phyloP scores from a whole-genome alignment of 2,888 invertebrate genomes.

The Chrysopilus asiliformis region DNA sequence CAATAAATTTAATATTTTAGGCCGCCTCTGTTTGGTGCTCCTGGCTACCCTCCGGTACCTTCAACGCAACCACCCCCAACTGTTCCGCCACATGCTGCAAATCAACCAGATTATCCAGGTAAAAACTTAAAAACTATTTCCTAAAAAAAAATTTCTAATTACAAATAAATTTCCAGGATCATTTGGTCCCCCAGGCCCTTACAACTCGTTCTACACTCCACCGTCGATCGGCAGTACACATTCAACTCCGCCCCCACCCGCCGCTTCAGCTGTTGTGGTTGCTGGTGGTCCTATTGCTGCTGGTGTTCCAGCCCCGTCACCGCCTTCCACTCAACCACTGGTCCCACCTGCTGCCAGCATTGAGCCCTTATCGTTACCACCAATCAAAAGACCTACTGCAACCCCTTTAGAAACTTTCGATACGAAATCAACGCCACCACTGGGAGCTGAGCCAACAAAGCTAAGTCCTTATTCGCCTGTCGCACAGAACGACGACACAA shows the following conservation, averaged over 20 bases:
- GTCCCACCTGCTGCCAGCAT: conserved; percentile 24
- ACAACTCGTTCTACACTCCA: conserved; percentile 18
- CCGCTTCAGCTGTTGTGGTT: conserved; percentile 18
- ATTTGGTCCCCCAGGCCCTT: conserved; percentile 14
- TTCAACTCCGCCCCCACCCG: conserved; percentile 18
- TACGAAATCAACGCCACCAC: conserved; percentile 16
- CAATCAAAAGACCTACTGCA: conserved; percentile 22
- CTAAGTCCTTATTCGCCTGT: conserved; percentile 20
- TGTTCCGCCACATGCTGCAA: conserved; percentile 5
- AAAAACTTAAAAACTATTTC: neutral
- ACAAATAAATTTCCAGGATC: conserved; percentile 3
- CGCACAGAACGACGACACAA: conserved; percentile 11
- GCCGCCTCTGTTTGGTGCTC: conserved; percentile 30
- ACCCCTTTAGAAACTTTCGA: conserved; percentile 31
- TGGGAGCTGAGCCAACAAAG: conserved; percentile 15
- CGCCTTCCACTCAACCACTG: conserved; percentile 13
- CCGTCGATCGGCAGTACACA: conserved; percentile 17
- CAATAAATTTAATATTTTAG: conserved; percentile 18
- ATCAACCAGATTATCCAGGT: conserved; percentile 5
- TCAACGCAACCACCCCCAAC: conserved; percentile 10
- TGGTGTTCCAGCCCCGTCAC: conserved; percentile 19
- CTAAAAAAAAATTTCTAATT: neutral
- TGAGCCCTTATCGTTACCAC: conserved; percentile 4
- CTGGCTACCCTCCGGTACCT: conserved; percentile 27
- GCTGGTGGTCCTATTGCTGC: conserved; percentile 22